phyloP scores from a whole-genome alignment of 1,140 invertebrate species.

The Potamilus streckersoni region DNA sequence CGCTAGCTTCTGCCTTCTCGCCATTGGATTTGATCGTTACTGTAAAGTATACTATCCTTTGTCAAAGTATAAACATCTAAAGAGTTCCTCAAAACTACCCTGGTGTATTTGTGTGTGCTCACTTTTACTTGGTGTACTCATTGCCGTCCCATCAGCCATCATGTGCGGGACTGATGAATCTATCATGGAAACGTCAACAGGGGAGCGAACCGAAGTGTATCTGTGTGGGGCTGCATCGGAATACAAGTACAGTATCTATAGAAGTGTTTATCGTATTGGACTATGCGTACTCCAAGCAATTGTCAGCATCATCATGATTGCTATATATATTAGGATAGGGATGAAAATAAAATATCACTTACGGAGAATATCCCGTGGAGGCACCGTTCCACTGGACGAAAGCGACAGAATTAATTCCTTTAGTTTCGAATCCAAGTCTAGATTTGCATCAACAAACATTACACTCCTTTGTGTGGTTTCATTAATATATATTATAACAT shows the following conservation, averaged over 20 bases:
- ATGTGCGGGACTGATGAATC: slow-evolving; percentile 9
- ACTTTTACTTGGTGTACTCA: slow-evolving; percentile 15
- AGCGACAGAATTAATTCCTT: not conserved
- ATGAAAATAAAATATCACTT: not conserved
- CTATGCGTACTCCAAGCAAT: slow-evolving; percentile 1
- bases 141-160: slow-evolving; percentile 10
- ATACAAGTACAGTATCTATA: not conserved
- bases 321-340: slow-evolving; percentile 16
- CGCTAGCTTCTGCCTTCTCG: slow-evolving; percentile 15
- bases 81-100: slow-evolving; percentile 3
- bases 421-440: not conserved
- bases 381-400: not conserved
- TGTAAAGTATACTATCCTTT: slow-evolving; percentile 20
- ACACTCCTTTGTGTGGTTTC: slow-evolving; percentile 20
- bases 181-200: not conserved
- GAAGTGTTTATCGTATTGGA: slow-evolving; percentile 16
- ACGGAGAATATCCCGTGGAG: not conserved
- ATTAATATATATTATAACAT: slow-evolving; percentile 17
- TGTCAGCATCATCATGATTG: slow-evolving; percentile 9
- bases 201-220: slow-evolving; percentile 4
- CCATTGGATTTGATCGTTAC: slow-evolving; percentile 17
- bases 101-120: slow-evolving; percentile 12
- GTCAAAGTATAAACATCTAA: not conserved
- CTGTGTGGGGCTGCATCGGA: slow-evolving; percentile 12
- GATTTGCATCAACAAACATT: not conserved